These are phyloP conservation scores for Poecilia latipinna DNA, from an alignment of 2,113 vertebrate genomes.

Conservation along the genomic window DNA sequence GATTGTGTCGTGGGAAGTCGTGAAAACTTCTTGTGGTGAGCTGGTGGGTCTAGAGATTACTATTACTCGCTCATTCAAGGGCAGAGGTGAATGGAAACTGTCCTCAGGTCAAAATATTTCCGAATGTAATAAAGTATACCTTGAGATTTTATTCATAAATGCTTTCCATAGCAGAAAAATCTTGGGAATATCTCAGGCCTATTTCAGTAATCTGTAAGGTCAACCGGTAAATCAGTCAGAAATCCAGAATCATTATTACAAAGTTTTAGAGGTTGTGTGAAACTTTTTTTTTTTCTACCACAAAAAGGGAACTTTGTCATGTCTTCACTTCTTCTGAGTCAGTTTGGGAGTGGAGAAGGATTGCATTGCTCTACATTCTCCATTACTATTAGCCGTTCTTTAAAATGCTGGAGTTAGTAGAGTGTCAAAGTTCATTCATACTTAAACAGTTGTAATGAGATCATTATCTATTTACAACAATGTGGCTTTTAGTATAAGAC, in stretches of 20 bases:
- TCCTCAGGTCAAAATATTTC: not conserved
- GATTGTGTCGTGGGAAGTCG: not conserved
- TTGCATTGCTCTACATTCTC: not conserved
- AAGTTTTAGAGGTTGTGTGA: constrained; percentile 31
- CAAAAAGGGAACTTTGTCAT: constrained; percentile 34
- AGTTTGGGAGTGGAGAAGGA: not conserved
- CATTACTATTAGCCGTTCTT: not conserved
- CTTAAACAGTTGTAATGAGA: not conserved
- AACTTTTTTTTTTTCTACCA: not conserved
- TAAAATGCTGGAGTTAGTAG: not conserved
- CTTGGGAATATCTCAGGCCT: not conserved
- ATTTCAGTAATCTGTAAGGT: not conserved
- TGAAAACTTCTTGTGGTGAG: not conserved
- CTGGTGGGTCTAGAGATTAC: not conserved
- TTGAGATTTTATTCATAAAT: not conserved
- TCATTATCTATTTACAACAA: not conserved
- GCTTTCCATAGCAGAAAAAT: not conserved
- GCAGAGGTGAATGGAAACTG: constrained; percentile 8
- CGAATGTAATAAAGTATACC: not conserved
- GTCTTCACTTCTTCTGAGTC: constrained; percentile 6
- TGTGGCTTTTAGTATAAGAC: not conserved
- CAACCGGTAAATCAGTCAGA: not conserved
- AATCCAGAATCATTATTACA: not conserved
- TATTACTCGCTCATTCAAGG: constrained; percentile 16
- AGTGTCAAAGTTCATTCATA: not conserved